Evolutionary conservation across 2,113 vertebrate genomes (phyloP), one percentile per base, ranked within the genome.

Genomic region (Orthonyx spaldingii): DNA sequence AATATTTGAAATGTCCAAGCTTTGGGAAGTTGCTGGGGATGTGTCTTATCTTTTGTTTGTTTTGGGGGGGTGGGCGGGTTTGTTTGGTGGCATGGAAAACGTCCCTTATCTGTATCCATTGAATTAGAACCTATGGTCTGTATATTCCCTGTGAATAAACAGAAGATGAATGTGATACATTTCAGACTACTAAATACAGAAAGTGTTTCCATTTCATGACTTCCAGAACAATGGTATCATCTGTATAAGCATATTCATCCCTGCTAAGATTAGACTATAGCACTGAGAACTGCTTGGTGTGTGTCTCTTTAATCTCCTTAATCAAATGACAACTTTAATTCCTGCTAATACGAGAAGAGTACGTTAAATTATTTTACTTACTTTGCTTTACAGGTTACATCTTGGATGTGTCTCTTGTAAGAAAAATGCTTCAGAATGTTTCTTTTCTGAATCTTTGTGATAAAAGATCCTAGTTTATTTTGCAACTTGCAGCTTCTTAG

Each of bases 281-380:
- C 42, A 24, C 37, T 83, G 71, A 80, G 75, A 90, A 64, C 57
- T 94, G 26, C 88, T 88, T 69, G 41, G 28, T 81, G 81, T 52
- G 55, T 87, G 59, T 92, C 59, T 93, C 68, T 90, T 68, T 90
- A 88, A 74, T 86, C 88, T 89, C 72, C 84, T 92, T 95, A 90
- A 90, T 88, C 52, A 70, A 88, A 57, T 72, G 74, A 53, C 41
- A 76, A 7, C 47, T 83, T 77, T 74, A 92, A 94, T 88, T 88
- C 71, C 47, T 92, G 46, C 59, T 95, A 88, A 69, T 86, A 46
- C 0, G 1, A 53, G 80, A 92, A 69, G 81, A 87, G 27, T 86
- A 39, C 3, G 2, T 83, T 59, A 64, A 63, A 41, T 75, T 71
- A 52, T 78, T 82, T 84, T 69, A 46, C 22, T 77, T 87, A 39